Percentiles rank a stretch among this genome's conserved stretches.
These are phyloP conservation scores for Pomacea canaliculata DNA, from an alignment of 2,888 invertebrate genomes.

Conservation along the genomic window DNA sequence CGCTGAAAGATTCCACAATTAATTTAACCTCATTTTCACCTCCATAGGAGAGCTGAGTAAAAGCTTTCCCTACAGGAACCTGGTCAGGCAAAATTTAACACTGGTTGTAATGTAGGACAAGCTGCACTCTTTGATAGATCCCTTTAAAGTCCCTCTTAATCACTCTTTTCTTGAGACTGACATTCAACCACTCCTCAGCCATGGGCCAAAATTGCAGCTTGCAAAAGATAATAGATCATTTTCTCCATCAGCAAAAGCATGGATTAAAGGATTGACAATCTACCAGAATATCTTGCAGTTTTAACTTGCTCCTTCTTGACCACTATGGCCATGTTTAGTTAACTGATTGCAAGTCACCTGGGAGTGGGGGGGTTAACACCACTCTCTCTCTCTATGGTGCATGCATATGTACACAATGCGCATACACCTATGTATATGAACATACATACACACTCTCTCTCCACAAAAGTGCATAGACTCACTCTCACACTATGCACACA, in stretches of 20 bases:
- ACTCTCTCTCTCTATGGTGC: no score
- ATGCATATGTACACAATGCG: not conserved
- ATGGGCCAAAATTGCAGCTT: not conserved
- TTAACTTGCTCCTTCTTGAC: not conserved
- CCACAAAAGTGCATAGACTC: slow-evolving; percentile 4
- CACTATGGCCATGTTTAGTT: no score
- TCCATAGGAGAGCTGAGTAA: no score
- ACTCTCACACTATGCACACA: not conserved
- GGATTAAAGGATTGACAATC: no score
- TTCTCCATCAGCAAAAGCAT: no score
- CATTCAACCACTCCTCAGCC: not conserved
- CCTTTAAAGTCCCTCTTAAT: not conserved
- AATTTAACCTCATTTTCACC: no score
- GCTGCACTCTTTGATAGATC: not conserved
- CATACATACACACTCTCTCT: slow-evolving; percentile 15
- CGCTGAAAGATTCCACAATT: no score
- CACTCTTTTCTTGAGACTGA: not conserved
- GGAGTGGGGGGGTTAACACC: no score
- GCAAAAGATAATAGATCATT: not conserved
- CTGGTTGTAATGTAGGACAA: no score
- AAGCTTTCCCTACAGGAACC: no score
- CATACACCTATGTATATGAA: slow-evolving; percentile 3
- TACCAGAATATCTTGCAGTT: not conserved
- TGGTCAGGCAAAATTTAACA: no score
- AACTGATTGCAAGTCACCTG: no score